These are phyloP conservation scores for Meiosimyza decipiens DNA, from an alignment of 2,888 invertebrate species.

Conservation along the genomic window DNA sequence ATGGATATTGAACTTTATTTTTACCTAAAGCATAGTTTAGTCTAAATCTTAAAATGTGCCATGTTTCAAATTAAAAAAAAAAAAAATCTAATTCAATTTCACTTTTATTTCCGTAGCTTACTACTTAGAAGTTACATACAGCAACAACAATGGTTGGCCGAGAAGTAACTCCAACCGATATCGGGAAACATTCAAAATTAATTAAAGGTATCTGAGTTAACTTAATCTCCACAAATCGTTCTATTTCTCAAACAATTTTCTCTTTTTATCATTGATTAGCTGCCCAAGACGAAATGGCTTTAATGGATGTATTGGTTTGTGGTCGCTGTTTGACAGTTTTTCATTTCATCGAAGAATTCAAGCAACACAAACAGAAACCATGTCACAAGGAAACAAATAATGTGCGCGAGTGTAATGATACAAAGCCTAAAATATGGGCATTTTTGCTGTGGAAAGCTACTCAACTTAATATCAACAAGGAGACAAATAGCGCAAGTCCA, in stretches of 20 bases:
- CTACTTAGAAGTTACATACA: neutral
- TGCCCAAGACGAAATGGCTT: conserved; percentile 81
- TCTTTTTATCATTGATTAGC: conserved; percentile 66
- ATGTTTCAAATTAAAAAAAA: too few species aligned
- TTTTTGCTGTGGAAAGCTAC: conserved; percentile 83
- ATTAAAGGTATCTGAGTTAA: conserved; percentile 69
- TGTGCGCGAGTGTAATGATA: conserved; percentile 73
- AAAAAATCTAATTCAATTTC: too few species aligned
- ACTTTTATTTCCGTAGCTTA: too few species aligned
- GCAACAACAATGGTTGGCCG: conserved; percentile 61
- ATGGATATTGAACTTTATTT: too few species aligned
- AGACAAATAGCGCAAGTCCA: conserved; percentile 68
- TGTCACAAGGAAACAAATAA: conserved; percentile 68
- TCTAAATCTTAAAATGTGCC: too few species aligned
- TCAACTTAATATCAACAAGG: conserved; percentile 65
- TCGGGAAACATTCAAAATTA: conserved; percentile 73
- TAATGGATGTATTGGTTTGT: conserved; percentile 83
- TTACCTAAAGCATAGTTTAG: too few species aligned
- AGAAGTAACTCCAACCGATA: conserved; percentile 71
- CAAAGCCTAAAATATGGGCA: conserved; percentile 87
- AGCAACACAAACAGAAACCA: conserved; percentile 73
- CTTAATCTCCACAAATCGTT: neutral
- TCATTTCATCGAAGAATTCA: conserved; percentile 83
- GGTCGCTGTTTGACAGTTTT: conserved; percentile 85
- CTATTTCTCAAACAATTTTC: conserved; percentile 9